Evolutionary conservation across 2,113 vertebrate species (phyloP).

Genomic region (Catagonus wagneri): DNA sequence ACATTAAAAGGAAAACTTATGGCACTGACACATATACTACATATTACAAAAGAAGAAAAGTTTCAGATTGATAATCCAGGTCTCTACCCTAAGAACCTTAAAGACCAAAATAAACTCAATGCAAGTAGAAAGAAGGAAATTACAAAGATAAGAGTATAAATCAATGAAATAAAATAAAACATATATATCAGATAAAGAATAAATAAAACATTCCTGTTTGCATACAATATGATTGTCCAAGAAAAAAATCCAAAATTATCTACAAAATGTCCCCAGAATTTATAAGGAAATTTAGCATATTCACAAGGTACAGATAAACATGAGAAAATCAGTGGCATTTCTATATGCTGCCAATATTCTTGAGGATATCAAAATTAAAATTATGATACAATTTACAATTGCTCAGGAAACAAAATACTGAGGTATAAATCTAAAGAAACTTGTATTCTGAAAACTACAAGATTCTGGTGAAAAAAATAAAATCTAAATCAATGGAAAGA

Average conservation of each 20-base stretch:
- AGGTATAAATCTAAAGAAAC: neutral
- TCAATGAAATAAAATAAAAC: neutral
- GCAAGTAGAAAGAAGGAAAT: neutral
- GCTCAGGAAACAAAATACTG: neutral
- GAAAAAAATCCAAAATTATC: neutral
- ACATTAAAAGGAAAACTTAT: neutral
- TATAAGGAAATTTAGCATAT: neutral
- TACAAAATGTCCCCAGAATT: neutral
- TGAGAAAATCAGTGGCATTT: neutral
- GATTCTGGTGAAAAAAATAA: neutral
- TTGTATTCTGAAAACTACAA: neutral
- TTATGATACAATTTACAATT: neutral
- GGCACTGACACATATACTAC: neutral
- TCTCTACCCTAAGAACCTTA: neutral
- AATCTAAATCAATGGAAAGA: neutral
- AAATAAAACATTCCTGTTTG: neutral
- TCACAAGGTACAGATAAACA: neutral
- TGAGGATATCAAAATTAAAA: neutral
- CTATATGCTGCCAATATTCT: neutral
- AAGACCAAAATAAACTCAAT: neutral
- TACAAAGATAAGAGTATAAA: neutral
- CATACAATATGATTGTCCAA: neutral
- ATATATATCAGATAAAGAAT: neutral
- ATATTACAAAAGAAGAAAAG: neutral
- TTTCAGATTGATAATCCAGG: neutral